Percentiles rank a stretch among this genome's conserved stretches.
Evolutionary conservation across 2,888 invertebrate species (phyloP).

Genomic region (Tenthredo scrophulariae): DNA sequence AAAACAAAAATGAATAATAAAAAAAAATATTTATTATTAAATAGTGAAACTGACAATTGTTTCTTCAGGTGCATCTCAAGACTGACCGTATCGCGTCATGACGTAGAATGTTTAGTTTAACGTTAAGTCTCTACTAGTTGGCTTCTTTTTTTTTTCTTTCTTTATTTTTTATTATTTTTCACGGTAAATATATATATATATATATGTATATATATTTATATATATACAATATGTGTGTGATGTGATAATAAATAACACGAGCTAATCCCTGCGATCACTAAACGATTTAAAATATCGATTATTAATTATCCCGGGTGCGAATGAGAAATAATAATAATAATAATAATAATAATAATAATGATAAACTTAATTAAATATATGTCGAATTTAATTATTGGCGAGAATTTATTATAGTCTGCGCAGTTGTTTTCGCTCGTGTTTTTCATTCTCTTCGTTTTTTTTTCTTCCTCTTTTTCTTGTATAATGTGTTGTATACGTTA

Average conservation of each 20-base stretch:
- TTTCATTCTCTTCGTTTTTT: too few relatives aligned
- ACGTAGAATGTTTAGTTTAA: slow-evolving; percentile 28
- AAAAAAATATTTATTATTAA: not conserved
- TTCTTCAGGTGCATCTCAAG: slow-evolving; percentile 66
- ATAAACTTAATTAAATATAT: not conserved
- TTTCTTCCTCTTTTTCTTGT: not conserved
- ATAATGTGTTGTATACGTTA: slow-evolving; percentile 20
- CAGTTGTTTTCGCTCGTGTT: not conserved
- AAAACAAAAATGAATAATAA: not conserved
- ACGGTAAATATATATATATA: slow-evolving; percentile 9
- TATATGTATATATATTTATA: not conserved
- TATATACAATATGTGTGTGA: slow-evolving; percentile 9
- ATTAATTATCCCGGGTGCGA: not conserved
- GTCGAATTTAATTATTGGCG: not conserved
- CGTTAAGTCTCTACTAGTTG: not conserved
- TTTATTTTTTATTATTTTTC: not conserved
- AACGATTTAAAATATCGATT: not conserved
- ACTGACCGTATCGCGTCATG: slow-evolving; percentile 59
- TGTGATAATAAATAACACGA: slow-evolving; percentile 26
- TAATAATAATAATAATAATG: not conserved
- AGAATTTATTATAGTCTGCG: not conserved
- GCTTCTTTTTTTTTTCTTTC: not conserved
- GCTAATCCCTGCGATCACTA: not conserved
- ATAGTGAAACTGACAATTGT: slow-evolving; percentile 57
- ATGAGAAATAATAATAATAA: not conserved